phyloP scores from a whole-genome alignment of 2,888 invertebrate species.

The Nemapogon koenigi region DNA sequence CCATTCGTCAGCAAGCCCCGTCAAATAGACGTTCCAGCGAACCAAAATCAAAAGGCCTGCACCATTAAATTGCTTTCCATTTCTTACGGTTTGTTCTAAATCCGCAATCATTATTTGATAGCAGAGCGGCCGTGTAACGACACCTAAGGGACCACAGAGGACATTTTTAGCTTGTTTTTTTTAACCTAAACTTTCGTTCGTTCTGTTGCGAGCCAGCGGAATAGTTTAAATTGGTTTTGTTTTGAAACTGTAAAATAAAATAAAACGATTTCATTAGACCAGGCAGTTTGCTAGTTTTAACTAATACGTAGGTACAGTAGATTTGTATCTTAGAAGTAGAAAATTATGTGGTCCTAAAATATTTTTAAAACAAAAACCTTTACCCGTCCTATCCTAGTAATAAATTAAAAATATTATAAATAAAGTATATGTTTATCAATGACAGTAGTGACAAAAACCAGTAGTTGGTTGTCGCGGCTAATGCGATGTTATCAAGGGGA shows the following conservation, averaged over 20 bases:
- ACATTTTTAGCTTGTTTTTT: slow-evolving; percentile 15
- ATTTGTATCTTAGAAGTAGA: too few species aligned
- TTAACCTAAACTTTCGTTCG: slow-evolving; percentile 15
- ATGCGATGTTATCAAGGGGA: slow-evolving; percentile 54
- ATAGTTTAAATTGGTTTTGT: slow-evolving; percentile 23
- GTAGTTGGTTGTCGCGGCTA: slow-evolving; percentile 50
- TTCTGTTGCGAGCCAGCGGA: slow-evolving; percentile 17
- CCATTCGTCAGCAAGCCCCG: too few species aligned
- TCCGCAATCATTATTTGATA: slow-evolving; percentile 23
- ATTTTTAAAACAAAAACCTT: too few species aligned
- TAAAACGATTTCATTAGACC: slow-evolving; percentile 9
- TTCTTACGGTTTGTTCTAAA: slow-evolving; percentile 21
- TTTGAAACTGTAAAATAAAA: slow-evolving; percentile 17
- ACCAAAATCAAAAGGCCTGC: slow-evolving; percentile 21
- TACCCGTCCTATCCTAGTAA: too few species aligned
- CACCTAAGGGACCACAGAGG: slow-evolving; percentile 17
- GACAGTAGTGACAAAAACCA: slow-evolving; percentile 58
- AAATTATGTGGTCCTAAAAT: too few species aligned
- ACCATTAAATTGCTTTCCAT: slow-evolving; percentile 23
- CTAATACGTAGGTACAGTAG: too few species aligned
- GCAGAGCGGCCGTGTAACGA: slow-evolving; percentile 16
- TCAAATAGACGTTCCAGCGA: slow-evolving; percentile 19
- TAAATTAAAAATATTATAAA: too few species aligned
- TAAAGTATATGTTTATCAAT: too few species aligned
- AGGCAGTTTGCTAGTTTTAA: too few species aligned